Evolutionary conservation across 35 echinoderm and acorn worm species (phyloP).

Genomic region (Hemicentrotus pulcherrimus): DNA sequence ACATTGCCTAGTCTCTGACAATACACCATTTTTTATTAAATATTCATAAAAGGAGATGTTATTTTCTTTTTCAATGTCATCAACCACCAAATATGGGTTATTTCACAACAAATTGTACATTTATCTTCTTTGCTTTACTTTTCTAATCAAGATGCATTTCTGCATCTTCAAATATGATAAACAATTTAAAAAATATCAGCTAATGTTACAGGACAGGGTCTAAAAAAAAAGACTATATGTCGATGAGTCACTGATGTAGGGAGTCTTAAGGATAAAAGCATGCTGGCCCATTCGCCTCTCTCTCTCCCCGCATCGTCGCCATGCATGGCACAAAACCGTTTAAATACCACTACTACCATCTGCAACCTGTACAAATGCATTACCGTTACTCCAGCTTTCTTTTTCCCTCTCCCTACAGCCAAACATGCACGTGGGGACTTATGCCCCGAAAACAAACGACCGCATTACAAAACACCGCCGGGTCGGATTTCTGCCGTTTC

Average conservation of each 20-base stretch:
- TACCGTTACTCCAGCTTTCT: conserved; percentile 2
- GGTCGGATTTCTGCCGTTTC: background rate
- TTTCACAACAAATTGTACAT: background rate
- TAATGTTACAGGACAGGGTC: background rate
- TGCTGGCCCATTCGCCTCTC: background rate
- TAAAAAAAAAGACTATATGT: background rate
- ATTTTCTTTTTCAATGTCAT: background rate
- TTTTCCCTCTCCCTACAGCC: background rate
- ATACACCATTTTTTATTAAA: no score
- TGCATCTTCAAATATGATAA: background rate
- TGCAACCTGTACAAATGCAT: conserved; percentile 38
- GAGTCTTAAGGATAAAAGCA: background rate
- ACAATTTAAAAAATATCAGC: background rate
- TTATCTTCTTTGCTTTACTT: background rate
- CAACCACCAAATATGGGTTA: background rate
- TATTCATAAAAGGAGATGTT: background rate
- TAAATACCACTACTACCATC: conserved; percentile 16
- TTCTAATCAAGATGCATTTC: background rate
- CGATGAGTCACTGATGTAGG: conserved; percentile 7
- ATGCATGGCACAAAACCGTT: conserved; percentile 25
- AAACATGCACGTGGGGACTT: background rate
- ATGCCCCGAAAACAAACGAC: background rate
- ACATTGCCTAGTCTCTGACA: background rate
- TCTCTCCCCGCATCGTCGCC: background rate
- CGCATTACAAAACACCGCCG: conserved; percentile 1